Evolutionary conservation across 2,113 vertebrate species (phyloP), one percentile per base, ranked within the genome.

Genomic region (Ictalurus punctatus): DNA sequence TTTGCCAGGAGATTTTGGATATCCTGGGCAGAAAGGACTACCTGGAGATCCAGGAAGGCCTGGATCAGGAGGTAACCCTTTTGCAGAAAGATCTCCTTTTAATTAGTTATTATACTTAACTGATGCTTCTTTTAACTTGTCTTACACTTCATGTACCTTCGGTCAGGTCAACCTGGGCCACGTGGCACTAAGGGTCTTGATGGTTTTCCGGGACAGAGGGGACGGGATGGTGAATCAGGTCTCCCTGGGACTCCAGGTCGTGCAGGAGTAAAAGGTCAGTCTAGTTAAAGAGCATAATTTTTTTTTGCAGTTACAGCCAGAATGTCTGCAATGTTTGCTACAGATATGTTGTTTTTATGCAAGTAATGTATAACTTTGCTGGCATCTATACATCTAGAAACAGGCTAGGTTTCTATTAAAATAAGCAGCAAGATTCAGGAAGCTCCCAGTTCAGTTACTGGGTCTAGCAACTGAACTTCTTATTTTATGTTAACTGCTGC

Each of bases 251-350:
- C 83, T 73, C 93, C 67, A 84, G 98, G 97, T 84, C 40, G 90
- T 89, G 86, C 91, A 48, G 98, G 97, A 93, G 89, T 90, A 30
- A 98, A 97, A 96, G 98, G 98, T 98, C 87, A 90, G 2, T 80
- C 12, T 27, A 86, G 48, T 63, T 6, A 67, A 63, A 34, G 12
- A 0, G 14, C 12, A 27, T 71, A 3, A 44, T 54, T 27, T 3
- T 73, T 23, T 86, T 48, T 21, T 87, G 14, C 21, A 52, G 10
- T 27, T 83, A 61, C n/a, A 83, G 54, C 30, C 19, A 59, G 19
- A 44, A 44, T 1, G 14, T 9, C 4, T 71, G 10, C 40, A 7
- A 23, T 52, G 63, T 87, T 54, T 48, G n/a, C n/a, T 81, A 10
- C 1, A 44, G 19, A 58, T 44, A 63, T 63, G 5, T 59, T 82